phyloP scores from a whole-genome alignment of 92 coral and sea anemone species.

The Chrysogorgia sp. region DNA sequence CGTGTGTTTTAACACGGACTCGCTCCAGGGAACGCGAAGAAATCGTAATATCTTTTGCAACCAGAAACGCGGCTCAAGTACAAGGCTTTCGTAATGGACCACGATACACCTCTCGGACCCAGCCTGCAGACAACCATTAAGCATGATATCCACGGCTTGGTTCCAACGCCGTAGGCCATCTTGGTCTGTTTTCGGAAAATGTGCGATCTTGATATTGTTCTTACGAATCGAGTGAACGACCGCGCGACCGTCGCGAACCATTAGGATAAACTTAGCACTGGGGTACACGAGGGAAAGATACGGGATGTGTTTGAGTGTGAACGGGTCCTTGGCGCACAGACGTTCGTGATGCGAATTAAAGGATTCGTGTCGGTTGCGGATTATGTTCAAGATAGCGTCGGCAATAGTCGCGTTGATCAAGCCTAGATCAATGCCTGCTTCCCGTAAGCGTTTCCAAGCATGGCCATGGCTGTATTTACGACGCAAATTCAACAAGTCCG shows the following conservation, averaged over 20 bases:
- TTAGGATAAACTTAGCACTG: slow-evolving; percentile 76
- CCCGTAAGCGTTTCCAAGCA: slow-evolving; percentile 67
- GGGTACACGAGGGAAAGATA: slow-evolving; percentile 85
- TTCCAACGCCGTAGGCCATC: slow-evolving; percentile 74
- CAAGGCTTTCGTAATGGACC: slow-evolving; percentile 85
- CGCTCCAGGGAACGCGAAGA: slow-evolving; percentile 74
- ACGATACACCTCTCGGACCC: slow-evolving; percentile 68
- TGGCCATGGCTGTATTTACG: slow-evolving; percentile 50
- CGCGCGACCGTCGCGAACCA: slow-evolving; percentile 95
- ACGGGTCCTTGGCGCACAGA: slow-evolving; percentile 88
- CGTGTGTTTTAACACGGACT: slow-evolving; percentile 85
- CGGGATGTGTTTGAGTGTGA: slow-evolving; percentile 77
- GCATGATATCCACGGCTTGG: slow-evolving; percentile 64
- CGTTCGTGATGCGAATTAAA: slow-evolving; percentile 50
- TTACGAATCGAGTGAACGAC: slow-evolving; percentile 80
- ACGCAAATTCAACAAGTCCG: slow-evolving; percentile 72
- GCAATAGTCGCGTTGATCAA: slow-evolving; percentile 80
- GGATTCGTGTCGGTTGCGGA: slow-evolving; percentile 41
- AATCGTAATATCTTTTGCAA: slow-evolving; percentile 72
- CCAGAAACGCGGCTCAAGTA: slow-evolving; percentile 65
- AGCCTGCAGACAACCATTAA: slow-evolving; percentile 62
- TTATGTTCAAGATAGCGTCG: slow-evolving; percentile 70
- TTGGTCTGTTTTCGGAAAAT: slow-evolving; percentile 63
- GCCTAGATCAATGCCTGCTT: slow-evolving; percentile 78
- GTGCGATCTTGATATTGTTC: slow-evolving; percentile 68